Evolutionary conservation across 1,140 invertebrate genomes (phyloP).

Genomic region (Venturia canescens): DNA sequence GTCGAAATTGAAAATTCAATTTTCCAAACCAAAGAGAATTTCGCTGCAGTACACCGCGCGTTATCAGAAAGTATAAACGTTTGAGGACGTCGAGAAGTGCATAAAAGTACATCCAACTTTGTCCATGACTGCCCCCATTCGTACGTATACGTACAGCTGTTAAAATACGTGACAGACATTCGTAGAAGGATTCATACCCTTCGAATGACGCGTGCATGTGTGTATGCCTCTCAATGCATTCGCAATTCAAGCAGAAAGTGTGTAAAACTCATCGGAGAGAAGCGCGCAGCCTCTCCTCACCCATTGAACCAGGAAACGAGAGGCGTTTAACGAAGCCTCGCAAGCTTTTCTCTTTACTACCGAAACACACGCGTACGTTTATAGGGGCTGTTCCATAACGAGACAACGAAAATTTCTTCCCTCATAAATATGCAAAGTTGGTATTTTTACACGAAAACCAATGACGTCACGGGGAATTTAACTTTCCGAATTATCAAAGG

Average conservation of each 20-base stretch:
- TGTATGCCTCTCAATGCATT: neutral
- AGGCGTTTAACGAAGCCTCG: slow-evolving; percentile 60
- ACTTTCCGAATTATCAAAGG: no score
- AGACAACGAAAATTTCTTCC: neutral
- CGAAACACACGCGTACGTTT: neutral
- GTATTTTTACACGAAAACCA: no score
- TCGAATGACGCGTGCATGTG: neutral
- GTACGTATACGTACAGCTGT: neutral
- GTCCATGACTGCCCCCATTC: neutral
- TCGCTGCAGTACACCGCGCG: neutral
- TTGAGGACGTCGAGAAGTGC: neutral
- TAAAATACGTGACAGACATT: neutral
- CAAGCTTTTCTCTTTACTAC: neutral
- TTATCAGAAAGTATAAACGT: neutral
- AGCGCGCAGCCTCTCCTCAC: slow-evolving; percentile 52
- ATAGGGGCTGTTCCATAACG: neutral
- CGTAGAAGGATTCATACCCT: neutral
- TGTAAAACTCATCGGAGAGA: slow-evolving; percentile 53
- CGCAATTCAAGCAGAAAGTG: slow-evolving; percentile 13
- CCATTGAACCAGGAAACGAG: slow-evolving; percentile 57
- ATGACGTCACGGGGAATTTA: no score
- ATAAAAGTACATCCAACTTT: slow-evolving; percentile 1
- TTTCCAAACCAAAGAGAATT: neutral
- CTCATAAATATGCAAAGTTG: no score
- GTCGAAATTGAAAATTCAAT: neutral